Conservation (phyloP, 2,888 invertebrate species). For the Drosophila bunnanda region DNA sequence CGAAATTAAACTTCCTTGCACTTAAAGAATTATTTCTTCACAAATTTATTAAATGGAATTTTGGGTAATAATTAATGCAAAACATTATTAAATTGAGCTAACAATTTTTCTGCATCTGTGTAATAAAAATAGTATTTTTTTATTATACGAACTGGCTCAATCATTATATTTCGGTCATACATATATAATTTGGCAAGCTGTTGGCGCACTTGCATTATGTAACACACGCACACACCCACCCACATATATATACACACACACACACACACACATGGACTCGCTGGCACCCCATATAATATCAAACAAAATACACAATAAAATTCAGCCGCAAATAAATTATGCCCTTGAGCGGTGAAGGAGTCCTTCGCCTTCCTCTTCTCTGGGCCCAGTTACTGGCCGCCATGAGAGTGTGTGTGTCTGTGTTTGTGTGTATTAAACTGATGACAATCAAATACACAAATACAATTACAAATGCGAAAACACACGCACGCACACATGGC, state of each 20-base stretch:
- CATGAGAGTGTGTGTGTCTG: conserved; percentile 1
- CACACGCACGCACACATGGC: conserved; percentile 51
- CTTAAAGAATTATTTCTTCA: background rate
- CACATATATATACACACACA: conserved; percentile 3
- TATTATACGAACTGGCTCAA: conserved; percentile 49
- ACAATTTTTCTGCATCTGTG: background rate
- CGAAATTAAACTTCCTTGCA: background rate
- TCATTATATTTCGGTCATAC: conserved; percentile 37
- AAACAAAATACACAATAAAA: conserved; percentile 80
- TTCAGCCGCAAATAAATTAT: conserved; percentile 78
- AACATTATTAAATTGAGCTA: too few relatives aligned
- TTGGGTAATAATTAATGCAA: too few relatives aligned
- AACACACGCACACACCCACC: conserved; percentile 22
- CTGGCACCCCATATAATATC: conserved; percentile 55
- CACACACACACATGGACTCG: background rate
- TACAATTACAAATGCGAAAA: conserved; percentile 77
- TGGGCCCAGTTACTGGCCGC: conserved; percentile 18
- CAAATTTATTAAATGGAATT: background rate
- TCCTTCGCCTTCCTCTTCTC: conserved; percentile 21
- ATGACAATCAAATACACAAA: conserved; percentile 81
- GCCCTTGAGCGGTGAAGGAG: conserved; percentile 69
- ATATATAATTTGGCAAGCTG: conserved; percentile 60
- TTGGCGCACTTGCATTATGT: conserved; percentile 52
- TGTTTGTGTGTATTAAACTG: conserved; percentile 65
- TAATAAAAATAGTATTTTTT: conserved; percentile 44